A percentile compares a stretch with the other conserved stretches of the same genome.
These are phyloP conservation scores for Lomographa bimaculata DNA, from an alignment of 2,888 invertebrate species.

Conservation along the genomic window DNA sequence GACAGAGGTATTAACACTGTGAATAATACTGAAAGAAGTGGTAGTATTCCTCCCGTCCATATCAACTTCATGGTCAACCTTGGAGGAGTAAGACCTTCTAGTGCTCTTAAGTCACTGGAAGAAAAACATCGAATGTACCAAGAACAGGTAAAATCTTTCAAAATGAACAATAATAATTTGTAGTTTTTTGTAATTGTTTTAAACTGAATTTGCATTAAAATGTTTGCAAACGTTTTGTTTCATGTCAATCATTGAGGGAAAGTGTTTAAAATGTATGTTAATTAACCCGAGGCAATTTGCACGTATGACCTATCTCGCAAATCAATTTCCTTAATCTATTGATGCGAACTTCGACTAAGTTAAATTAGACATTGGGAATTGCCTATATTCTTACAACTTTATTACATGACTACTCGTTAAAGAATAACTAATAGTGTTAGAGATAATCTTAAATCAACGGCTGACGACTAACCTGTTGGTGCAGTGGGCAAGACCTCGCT, in stretches of 20 bases:
- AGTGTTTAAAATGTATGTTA: constrained; percentile 12
- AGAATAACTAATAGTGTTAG: no score
- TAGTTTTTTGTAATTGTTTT: constrained; percentile 23
- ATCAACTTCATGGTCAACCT: constrained; percentile 70
- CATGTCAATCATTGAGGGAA: constrained; percentile 22
- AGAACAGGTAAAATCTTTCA: constrained; percentile 64
- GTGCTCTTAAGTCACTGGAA: constrained; percentile 60
- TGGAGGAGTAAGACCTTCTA: constrained; percentile 58
- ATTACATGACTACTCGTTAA: no score
- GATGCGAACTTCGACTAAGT: no score
- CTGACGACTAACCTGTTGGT: no score
- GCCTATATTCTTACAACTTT: no score
- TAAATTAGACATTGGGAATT: no score
- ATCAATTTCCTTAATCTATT: no score
- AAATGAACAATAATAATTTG: constrained; percentile 42
- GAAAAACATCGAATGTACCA: constrained; percentile 73
- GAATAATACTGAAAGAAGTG: constrained; percentile 43
- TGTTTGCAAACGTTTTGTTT: constrained; percentile 4
- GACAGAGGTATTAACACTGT: constrained; percentile 50
- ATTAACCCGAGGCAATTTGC: constrained; percentile 9
- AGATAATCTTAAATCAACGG: no score
- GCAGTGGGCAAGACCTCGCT: no score
- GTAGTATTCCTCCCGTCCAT: constrained; percentile 55
- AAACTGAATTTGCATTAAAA: constrained; percentile 24
- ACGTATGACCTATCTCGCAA: no score